These are phyloP conservation scores for Mormyrus lacerda DNA, from an alignment of 2,113 vertebrate genomes.

Conservation along the genomic window DNA sequence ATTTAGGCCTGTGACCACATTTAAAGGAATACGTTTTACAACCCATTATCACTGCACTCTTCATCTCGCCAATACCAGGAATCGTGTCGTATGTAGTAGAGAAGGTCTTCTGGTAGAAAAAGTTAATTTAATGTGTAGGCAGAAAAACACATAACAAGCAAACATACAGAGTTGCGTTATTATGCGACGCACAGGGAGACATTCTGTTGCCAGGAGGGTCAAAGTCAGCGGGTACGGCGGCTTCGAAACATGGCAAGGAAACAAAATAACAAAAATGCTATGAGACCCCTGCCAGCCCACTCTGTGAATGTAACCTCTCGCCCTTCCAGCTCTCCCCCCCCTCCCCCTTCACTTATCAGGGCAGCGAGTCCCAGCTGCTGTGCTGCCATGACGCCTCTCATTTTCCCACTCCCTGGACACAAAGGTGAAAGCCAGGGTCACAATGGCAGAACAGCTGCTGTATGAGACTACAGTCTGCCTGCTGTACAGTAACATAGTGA, in stretches of 20 bases:
- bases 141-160: neutral
- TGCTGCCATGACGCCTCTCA: neutral
- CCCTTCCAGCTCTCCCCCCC: neutral
- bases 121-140: neutral
- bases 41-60: neutral
- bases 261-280: neutral
- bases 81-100: neutral
- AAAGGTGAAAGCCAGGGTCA: neutral
- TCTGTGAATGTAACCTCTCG: neutral
- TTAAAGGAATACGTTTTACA: neutral
- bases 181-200: neutral
- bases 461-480: neutral
- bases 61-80: neutral
- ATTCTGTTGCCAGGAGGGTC: neutral
- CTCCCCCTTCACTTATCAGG: neutral
- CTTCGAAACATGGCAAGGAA: neutral
- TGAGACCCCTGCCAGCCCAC: neutral
- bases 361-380: neutral
- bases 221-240: neutral
- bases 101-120: neutral
- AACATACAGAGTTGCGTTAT: neutral
- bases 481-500: neutral
- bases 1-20: neutral
- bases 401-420: neutral
- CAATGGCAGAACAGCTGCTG: neutral